Conservation (phyloP, 2,113 vertebrate genomes). For the Pygoscelis adeliae region DNA sequence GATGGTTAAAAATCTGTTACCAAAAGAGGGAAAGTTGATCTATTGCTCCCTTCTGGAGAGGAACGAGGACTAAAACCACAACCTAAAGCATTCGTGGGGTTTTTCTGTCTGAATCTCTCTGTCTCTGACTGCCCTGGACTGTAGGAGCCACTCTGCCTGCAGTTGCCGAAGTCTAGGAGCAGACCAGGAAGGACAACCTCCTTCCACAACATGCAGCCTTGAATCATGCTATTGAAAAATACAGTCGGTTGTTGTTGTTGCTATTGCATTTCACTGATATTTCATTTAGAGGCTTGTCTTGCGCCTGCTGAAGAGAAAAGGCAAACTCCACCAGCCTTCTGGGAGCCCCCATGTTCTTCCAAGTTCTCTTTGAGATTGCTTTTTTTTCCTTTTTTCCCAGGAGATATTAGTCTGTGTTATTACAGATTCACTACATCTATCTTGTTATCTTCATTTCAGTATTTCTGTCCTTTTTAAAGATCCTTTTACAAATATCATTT, state of each 20-base stretch:
- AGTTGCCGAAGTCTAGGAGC: neutral
- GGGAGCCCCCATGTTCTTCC: neutral
- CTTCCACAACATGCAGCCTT: neutral
- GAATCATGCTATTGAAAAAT: neutral
- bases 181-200: neutral
- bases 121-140: neutral
- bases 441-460: slow-evolving; percentile 16
- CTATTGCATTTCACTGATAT: neutral
- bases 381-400: neutral
- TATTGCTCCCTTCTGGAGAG: neutral
- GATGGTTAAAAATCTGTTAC: neutral
- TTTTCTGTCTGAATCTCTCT: neutral
- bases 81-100: neutral
- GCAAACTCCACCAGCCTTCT: neutral
- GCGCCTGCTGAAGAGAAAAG: neutral
- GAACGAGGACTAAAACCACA: neutral
- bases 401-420: neutral
- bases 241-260: neutral
- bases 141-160: neutral
- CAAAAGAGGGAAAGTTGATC: neutral
- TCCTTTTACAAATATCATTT: neutral
- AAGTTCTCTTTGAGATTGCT: neutral
- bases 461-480: neutral
- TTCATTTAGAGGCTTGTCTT: neutral
- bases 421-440: neutral